These are phyloP conservation scores for Ophonus ardosiacus DNA, from an alignment of 2,888 invertebrate species.

Conservation along the genomic window DNA sequence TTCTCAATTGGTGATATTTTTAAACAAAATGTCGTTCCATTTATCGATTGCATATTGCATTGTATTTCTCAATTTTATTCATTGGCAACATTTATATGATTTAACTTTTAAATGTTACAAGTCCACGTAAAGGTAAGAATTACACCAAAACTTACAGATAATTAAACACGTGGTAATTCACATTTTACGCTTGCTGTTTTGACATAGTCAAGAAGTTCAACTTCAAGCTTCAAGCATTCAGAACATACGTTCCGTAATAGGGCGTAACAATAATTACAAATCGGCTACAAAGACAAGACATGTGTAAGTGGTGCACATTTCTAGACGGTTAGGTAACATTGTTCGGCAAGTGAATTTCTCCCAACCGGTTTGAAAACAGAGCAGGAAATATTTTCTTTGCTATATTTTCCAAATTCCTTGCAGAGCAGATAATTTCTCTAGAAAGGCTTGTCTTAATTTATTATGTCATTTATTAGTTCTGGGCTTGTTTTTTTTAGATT, in stretches of 20 bases:
- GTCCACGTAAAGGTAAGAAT: background rate
- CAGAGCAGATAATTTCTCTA: constrained; percentile 28
- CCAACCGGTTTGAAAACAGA: constrained; percentile 56
- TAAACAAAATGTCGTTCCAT: background rate
- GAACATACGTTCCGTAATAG: constrained; percentile 28
- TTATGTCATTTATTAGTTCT: constrained; percentile 44
- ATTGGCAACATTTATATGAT: background rate
- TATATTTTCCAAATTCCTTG: constrained; percentile 45
- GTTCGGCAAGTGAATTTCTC: constrained; percentile 52
- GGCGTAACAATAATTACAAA: constrained; percentile 47
- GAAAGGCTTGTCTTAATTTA: constrained; percentile 33
- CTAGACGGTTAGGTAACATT: constrained; percentile 54
- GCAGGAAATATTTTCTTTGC: constrained; percentile 44
- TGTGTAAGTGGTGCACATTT: constrained; percentile 32
- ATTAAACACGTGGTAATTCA: constrained; percentile 32
- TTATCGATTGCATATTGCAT: background rate
- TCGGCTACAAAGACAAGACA: constrained; percentile 17
- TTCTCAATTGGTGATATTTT: background rate
- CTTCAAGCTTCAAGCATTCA: constrained; percentile 14
- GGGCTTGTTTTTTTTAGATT: background rate
- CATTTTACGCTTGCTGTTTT: constrained; percentile 1
- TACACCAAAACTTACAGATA: constrained; percentile 1
- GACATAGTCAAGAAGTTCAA: background rate
- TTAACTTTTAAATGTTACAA: constrained; percentile 23
- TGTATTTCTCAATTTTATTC: background rate